A percentile compares a stretch with the other conserved stretches of the same genome.
phyloP scores from a whole-genome alignment of 2,797 vertebrate genomes.

The Echeneis naucrates region DNA sequence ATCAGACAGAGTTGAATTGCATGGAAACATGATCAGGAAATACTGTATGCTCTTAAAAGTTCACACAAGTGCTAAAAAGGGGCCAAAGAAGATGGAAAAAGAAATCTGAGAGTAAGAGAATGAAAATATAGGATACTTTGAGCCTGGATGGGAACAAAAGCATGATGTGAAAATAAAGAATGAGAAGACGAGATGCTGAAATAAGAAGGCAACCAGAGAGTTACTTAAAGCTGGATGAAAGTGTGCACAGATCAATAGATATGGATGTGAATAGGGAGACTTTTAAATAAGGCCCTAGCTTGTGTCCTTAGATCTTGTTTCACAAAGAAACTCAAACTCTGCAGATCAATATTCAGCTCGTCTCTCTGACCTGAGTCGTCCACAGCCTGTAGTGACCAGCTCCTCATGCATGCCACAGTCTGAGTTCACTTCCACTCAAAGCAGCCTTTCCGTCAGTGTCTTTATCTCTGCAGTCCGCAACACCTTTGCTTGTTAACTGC shows the following conservation, averaged over 20 bases:
- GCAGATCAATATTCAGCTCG: constrained; percentile 71
- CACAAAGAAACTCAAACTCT: constrained; percentile 80
- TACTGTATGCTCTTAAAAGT: constrained; percentile 53
- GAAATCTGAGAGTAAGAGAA: constrained; percentile 42
- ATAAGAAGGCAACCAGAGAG: constrained; percentile 57
- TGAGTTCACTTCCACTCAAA: constrained; percentile 59
- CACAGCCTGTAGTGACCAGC: constrained; percentile 55
- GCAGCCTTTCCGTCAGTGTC: constrained; percentile 39
- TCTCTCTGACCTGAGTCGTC: constrained; percentile 58
- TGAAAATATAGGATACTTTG: constrained; percentile 35
- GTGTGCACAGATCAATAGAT: constrained; percentile 76
- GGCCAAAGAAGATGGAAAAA: constrained; percentile 23
- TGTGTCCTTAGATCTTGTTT: constrained; percentile 77
- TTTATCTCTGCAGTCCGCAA: constrained; percentile 44
- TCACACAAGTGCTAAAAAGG: constrained; percentile 42
- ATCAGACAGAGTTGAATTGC: constrained; percentile 52
- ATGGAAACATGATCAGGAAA: constrained; percentile 61
- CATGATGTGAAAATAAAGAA: constrained; percentile 40
- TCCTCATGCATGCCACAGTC: constrained; percentile 49
- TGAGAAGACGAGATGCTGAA: constrained; percentile 37
- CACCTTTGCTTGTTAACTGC: constrained; percentile 47
- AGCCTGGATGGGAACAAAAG: constrained; percentile 15
- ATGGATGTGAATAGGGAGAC: constrained; percentile 78
- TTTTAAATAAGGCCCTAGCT: constrained; percentile 78
- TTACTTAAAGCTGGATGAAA: constrained; percentile 76